Evolutionary conservation across 2,888 invertebrate genomes (phyloP).

Genomic region (Cyaniris semiargus): DNA sequence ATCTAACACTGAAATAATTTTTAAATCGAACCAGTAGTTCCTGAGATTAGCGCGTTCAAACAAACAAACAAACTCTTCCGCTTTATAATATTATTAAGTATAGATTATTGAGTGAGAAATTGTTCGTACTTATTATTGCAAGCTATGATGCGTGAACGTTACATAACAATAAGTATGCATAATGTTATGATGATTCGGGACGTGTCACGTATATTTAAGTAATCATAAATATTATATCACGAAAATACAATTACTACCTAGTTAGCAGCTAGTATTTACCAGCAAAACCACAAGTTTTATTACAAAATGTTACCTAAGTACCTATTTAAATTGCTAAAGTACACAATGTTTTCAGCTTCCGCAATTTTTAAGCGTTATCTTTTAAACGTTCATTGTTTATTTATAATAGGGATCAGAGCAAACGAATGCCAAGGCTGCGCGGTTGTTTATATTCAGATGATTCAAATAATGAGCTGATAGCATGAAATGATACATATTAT

Average conservation of each 20-base stretch:
- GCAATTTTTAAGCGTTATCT: constrained; percentile 21
- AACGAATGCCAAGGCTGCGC: constrained; percentile 44
- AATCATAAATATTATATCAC: constrained; percentile 6
- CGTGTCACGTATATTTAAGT: neutral
- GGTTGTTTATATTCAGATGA: constrained; percentile 37
- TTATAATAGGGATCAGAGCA: constrained; percentile 41
- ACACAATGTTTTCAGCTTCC: constrained; percentile 2
- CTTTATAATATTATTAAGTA: too few relatives aligned
- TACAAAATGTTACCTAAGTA: neutral
- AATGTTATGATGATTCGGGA: neutral
- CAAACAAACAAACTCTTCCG: too few relatives aligned
- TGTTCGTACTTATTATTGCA: neutral
- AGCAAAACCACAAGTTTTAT: neutral
- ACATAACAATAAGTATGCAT: neutral
- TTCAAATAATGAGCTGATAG: constrained; percentile 1
- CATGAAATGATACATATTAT: neutral
- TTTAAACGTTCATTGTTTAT: constrained; percentile 41
- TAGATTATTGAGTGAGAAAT: neutral
- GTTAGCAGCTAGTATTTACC: neutral
- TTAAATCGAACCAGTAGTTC: too few relatives aligned
- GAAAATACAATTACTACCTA: neutral
- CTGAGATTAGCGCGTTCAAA: too few relatives aligned
- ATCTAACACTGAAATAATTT: too few relatives aligned
- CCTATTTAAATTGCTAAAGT: neutral
- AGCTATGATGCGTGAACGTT: neutral